Evolutionary conservation across 2,113 vertebrate species (phyloP), one percentile per base, ranked within the genome.

Genomic region (Rissa tridactyla): DNA sequence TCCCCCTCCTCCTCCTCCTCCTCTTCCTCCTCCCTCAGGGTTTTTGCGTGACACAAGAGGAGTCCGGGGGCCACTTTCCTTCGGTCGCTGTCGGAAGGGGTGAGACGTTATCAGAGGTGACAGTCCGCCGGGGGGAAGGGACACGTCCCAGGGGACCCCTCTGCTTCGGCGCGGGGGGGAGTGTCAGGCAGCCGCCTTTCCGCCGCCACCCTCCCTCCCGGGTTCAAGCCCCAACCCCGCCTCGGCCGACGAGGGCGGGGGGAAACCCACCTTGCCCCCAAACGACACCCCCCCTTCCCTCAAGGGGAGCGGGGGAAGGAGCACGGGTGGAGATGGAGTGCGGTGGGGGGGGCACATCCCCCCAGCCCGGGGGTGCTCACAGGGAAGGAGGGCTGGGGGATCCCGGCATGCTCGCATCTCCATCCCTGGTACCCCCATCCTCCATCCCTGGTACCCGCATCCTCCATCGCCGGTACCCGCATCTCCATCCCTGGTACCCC

Each of bases 1-100:
- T 40, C 40, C 40, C 40, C 40, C 40, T 40, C 40, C 40, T 40
- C 40, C 40, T 40, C 5, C 16, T 20, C 14, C 71, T 90, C 79
- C 62, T 94, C 77, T 58, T 95, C 77, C 65, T 95, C 61, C 86
- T 90, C 94, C 78, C 68, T 70, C 78, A 54, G 91, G 87, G 72
- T 62, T 95, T 86, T 68, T 64, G 54, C 19, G 36, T 82, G 65
- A 15, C 88, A 55, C 77, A 57, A 30, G 83, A 72, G 66, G 77
- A 57, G 71, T 62, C 82, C 36, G 18, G 71, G n/a, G 77, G 49
- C 78, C 90, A 75, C 82, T 86, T 92, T 76, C 72, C 61, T 70
- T 89, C 12, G 20, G 69, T 42, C 20, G 57, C 90, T 94, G 80
- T 71, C 22, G 66, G 77, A 73, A 73, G 42, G 47, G 30, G 44